Evolutionary conservation across 2,888 invertebrate genomes (phyloP), one percentile per base, ranked within the genome.

Genomic region (Cheiracanthium punctorium): DNA sequence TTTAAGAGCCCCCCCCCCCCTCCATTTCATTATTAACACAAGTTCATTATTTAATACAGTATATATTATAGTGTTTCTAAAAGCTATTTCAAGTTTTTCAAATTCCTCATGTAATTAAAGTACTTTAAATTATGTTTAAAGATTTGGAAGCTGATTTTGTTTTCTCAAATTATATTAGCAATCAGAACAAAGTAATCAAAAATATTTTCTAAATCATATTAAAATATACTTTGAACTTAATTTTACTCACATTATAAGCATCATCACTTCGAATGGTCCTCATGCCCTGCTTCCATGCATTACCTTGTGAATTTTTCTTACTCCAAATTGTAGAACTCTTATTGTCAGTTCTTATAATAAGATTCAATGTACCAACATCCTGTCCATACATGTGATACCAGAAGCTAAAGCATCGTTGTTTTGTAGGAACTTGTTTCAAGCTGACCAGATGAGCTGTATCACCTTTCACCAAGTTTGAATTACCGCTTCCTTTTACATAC

Each of bases 301-400:
- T 79, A 1, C 86, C 88, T 37, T 88, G 88, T 8, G 88, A 86
- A 24, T 65, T 37, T 4, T 58, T 71, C 37, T 79, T 86, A 30
- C 82, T 80, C 88, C 88, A 88, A 30, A 88, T 52, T 14, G 86
- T 82, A 8, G 41, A 52, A 65, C 69, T 73, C 65, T 70, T 73
- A 17, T 65, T 72, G 12, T 81, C 86, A 0, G 86, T 69, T 12
- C 79, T 84, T n/a, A 90, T 88, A 65, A 90, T 90, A 24, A 91
- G 89, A 48, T 90, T 90, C 7, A 91, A 86, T 32, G 90, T 89
- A 7, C 91, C 91, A 29, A 91, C 90, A 12, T 82, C 79, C 24
- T 82, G 76, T 4, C 88, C 88, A 58, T 72, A 88, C 88, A 88
- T 88, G 72, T 88, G 86, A 65, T 88, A 88, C 85, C 86, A 88